Evolutionary conservation across 2,797 vertebrate genomes (phyloP), one percentile per base, ranked within the genome.

Genomic region (Anguilla obscura): DNA sequence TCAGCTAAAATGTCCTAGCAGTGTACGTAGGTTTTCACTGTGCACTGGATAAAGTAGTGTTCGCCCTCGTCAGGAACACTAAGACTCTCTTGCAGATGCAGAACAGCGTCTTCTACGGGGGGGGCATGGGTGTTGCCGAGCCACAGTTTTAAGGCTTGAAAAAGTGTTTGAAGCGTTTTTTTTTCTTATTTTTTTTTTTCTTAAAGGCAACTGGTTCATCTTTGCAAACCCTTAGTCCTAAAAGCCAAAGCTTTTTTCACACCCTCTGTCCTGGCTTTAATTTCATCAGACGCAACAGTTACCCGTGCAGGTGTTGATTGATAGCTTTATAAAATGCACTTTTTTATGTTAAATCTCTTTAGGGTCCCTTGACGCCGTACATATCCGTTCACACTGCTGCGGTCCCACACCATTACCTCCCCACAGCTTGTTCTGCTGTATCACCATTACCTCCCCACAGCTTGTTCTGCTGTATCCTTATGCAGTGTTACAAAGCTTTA

Each of bases 251-350:
- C 79, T n/a, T 2, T 50, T 50, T 82, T 82, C 14, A 24, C 40
- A n/a, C 50, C 45, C 7, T 48, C 40, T 48, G 45, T 48, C 24
- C 45, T 82, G 6, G 16, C 79, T 48, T 82, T 69, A 60, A 56
- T 86, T 50, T 86, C n/a, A 91, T 50, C 48, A 79, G 40, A 56
- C 48, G 27, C 69, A 40, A 27, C 36, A 66, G 24, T 86, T 24
- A 52, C 58, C 18, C 60, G 87, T 86, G 71, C 56, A 92, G 90
- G 90, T 71, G 85, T 91, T 90, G 92, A 93, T 92, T 92, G 90
- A 95, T 95, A 95, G 95, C 96, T 97, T 97, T 97, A 97, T 95
- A 95, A 96, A 97, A 94, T 95, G 95, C 95, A 96, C 95, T 95
- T 96, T 96, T 93, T 92, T 94, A 82, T 24, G 79, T 82, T 50